These are phyloP conservation scores for Epinotia demarniana DNA, from an alignment of 2,888 invertebrate species.

Conservation along the genomic window DNA sequence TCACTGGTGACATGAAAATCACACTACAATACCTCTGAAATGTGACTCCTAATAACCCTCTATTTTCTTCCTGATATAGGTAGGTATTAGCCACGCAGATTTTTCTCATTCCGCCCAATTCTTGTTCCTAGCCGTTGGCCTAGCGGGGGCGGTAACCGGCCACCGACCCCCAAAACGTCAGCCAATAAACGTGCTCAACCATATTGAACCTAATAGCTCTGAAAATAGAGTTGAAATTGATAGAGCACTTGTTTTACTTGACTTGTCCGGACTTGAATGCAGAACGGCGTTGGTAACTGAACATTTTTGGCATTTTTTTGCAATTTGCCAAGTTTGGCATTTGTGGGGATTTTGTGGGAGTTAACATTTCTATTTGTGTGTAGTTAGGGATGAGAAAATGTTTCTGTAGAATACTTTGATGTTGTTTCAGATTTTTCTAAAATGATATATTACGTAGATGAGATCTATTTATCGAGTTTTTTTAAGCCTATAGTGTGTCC, in stretches of 20 bases:
- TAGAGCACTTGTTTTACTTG: too few relatives aligned
- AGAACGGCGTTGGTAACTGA: background rate
- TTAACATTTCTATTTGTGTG: background rate
- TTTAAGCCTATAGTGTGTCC: too few relatives aligned
- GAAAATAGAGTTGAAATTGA: too few relatives aligned
- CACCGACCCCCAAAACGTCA: conserved; percentile 7
- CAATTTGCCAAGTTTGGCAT: background rate
- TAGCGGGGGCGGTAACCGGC: background rate
- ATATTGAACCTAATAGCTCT: too few relatives aligned
- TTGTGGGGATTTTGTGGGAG: background rate
- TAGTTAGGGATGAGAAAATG: too few relatives aligned
- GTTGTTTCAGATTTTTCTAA: too few relatives aligned
- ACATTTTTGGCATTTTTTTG: conserved; percentile 1
- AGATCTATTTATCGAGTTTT: too few relatives aligned
- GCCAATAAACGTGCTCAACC: background rate
- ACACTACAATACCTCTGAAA: too few relatives aligned
- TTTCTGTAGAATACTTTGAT: too few relatives aligned
- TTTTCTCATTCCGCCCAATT: background rate
- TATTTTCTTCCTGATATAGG: background rate
- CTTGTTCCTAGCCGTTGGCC: background rate
- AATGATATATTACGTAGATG: too few relatives aligned
- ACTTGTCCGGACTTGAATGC: background rate
- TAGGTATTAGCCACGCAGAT: background rate
- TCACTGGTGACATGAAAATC: too few relatives aligned
- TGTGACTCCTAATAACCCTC: too few relatives aligned